Percentiles rank a stretch among this genome's conserved stretches.
Evolutionary conservation across 1,140 invertebrate species (phyloP).

Genomic region (Metaphire vulgaris): DNA sequence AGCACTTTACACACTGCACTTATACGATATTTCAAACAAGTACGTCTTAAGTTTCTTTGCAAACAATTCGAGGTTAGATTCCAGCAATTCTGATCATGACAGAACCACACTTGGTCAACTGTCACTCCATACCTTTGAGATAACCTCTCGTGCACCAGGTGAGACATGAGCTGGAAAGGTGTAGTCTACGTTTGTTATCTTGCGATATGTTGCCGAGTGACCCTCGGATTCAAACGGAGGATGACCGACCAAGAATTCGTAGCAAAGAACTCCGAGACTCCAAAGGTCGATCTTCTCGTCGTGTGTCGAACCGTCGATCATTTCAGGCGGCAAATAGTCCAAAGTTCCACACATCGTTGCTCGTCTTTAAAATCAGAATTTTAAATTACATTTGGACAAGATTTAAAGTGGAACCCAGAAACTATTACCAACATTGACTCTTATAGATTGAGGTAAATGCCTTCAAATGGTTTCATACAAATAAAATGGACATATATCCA

Average conservation of each 20-base stretch:
- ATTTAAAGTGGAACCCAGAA: too few species aligned
- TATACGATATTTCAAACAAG: too few species aligned
- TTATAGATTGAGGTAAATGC: too few species aligned
- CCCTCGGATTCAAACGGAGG: slow-evolving; percentile 81
- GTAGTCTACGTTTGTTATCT: slow-evolving; percentile 71
- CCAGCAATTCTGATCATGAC: too few species aligned
- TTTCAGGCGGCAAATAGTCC: slow-evolving; percentile 93
- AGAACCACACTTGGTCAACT: too few species aligned
- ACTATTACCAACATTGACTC: too few species aligned
- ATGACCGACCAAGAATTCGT: slow-evolving; percentile 78
- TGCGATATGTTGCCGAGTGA: slow-evolving; percentile 71
- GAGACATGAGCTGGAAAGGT: slow-evolving; percentile 69
- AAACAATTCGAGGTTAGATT: too few species aligned
- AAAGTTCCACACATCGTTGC: slow-evolving; percentile 89
- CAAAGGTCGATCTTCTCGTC: slow-evolving; percentile 88
- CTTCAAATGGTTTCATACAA: too few species aligned
- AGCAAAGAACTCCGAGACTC: slow-evolving; percentile 85
- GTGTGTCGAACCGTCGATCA: slow-evolving; percentile 80
- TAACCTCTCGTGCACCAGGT: slow-evolving; percentile 69
- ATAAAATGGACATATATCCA: too few species aligned
- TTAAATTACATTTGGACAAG: too few species aligned
- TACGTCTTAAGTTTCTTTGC: too few species aligned
- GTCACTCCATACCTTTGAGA: slow-evolving; percentile 72
- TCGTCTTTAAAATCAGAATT: slow-evolving; percentile 63
- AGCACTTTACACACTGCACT: too few species aligned